Evolutionary conservation across 2,797 vertebrate genomes (phyloP).

Genomic region (Sebastes alutus): DNA sequence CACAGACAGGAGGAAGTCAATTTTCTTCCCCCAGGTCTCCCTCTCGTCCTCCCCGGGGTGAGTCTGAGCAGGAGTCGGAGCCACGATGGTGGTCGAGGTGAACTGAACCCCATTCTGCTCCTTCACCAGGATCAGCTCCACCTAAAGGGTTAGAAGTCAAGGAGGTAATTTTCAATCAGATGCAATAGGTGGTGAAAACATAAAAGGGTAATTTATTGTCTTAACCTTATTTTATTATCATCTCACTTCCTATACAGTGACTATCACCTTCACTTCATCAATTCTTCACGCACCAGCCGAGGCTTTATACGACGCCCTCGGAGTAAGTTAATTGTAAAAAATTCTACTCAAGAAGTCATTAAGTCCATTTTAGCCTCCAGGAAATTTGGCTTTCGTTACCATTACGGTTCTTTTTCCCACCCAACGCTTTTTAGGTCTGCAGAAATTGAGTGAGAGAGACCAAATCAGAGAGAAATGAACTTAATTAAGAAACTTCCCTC

Average conservation of each 20-base stretch:
- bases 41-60: conserved; percentile 79
- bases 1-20: conserved; percentile 91
- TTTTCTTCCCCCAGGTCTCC: conserved; percentile 93
- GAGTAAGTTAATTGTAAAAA: not conserved
- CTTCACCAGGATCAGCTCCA: conserved; percentile 90
- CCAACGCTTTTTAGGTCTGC: not conserved
- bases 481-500: conserved; percentile 4
- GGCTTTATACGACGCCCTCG: not conserved
- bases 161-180: not conserved
- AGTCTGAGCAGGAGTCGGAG: conserved; percentile 70
- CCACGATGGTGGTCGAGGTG: conserved; percentile 84
- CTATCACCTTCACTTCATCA: not conserved
- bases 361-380: not conserved
- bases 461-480: not conserved
- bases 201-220: not conserved
- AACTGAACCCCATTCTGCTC: conserved; percentile 93
- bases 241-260: not conserved
- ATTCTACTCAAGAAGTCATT: not conserved
- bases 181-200: not conserved
- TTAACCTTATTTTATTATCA: not conserved
- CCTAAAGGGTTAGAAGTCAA: conserved; percentile 44
- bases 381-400: not conserved
- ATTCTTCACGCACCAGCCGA: not conserved
- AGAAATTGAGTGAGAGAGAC: not conserved
- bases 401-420: not conserved